Evolutionary conservation across 1,140 invertebrate genomes (phyloP), one percentile per base, ranked within the genome.

Genomic region (Drosophila simulans): DNA sequence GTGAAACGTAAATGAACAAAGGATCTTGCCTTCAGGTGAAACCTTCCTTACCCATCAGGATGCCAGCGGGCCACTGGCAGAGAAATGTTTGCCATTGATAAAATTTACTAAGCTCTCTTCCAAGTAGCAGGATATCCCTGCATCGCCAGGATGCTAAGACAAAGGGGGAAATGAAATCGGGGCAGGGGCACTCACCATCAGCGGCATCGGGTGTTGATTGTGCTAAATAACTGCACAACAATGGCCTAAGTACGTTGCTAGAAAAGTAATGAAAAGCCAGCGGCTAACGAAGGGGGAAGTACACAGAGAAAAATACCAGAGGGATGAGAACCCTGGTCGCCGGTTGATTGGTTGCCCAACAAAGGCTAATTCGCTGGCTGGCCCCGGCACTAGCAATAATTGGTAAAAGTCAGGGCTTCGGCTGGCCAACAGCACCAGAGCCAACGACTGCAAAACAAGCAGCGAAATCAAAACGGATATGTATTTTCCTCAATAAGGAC

Each of bases 171-270:
- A 12, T 12, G 5, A 4, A 20, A 17, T 0, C 4, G 35, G 17
- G 17, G 35, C 10, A n/a, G 35, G 17, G 31, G 57, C 25, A 31
- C 7, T 31, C 49, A 57, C 83, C 88, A 79, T 86, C 83, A 63
- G 75, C 79, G 76, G 84, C 79, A 80, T 69, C 84, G 84, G 70
- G 83, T 88, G 83, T 88, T 88, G 83, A 88, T 88, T 88, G 83
- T 88, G 83, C 83, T 88, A 88, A 88, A 89, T 88, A 88, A 88
- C 83, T 88, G 84, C 80, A 80, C 84, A 88, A 88, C 83, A 88
- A 88, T 88, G 84, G 82, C 82, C 82, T 88, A 88, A 88, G 83
- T 88, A 89, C 83, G 83, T 89, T 88, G 84, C 89, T 88, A 89
- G 83, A 88, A 88, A 88, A 88, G 84, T 88, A 88, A 88, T 88